phyloP scores from a whole-genome alignment of 2,113 vertebrate species.

The Poecilia latipinna region DNA sequence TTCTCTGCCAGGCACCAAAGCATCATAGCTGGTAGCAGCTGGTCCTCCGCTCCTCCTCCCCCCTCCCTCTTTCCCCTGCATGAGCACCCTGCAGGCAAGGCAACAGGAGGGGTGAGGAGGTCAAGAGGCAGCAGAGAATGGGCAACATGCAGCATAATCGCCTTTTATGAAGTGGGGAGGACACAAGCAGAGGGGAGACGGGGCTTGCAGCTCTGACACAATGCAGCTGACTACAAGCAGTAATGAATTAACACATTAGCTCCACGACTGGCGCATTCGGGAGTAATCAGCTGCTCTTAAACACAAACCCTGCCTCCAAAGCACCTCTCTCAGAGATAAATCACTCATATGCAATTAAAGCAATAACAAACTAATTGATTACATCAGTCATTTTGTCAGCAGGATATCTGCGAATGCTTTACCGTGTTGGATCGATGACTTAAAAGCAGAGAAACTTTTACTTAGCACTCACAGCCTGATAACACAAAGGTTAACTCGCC shows the following conservation, averaged over 20 bases:
- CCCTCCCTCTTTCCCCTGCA: conserved; percentile 56
- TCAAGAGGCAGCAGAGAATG: conserved; percentile 83
- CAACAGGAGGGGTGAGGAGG: conserved; percentile 86
- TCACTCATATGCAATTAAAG: conserved; percentile 66
- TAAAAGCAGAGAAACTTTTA: conserved; percentile 58
- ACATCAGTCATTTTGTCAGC: conserved; percentile 65
- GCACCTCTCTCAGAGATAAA: conserved; percentile 42
- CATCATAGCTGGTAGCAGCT: conserved; percentile 82
- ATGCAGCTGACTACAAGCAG: conserved; percentile 69
- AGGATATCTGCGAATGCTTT: conserved; percentile 40
- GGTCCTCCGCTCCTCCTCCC: conserved; percentile 67
- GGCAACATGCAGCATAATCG: conserved; percentile 81
- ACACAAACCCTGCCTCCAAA: conserved; percentile 47
- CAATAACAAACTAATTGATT: conserved; percentile 66
- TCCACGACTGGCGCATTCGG: conserved; percentile 61
- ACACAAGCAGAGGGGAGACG: conserved; percentile 60
- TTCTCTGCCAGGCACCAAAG: conserved; percentile 78
- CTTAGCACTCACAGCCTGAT: conserved; percentile 50
- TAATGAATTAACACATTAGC: conserved; percentile 82
- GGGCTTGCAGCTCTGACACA: conserved; percentile 70
- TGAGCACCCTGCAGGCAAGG: conserved; percentile 74
- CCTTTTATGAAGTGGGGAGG: conserved; percentile 82
- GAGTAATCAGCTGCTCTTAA: conserved; percentile 76
- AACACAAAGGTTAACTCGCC: conserved; percentile 30
- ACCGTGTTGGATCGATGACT: conserved; percentile 17